A percentile compares a stretch with the other conserved stretches of the same genome.
These are phyloP conservation scores for Onychorhynchus coronatus DNA, from an alignment of 2,113 vertebrate species.

Conservation along the genomic window DNA sequence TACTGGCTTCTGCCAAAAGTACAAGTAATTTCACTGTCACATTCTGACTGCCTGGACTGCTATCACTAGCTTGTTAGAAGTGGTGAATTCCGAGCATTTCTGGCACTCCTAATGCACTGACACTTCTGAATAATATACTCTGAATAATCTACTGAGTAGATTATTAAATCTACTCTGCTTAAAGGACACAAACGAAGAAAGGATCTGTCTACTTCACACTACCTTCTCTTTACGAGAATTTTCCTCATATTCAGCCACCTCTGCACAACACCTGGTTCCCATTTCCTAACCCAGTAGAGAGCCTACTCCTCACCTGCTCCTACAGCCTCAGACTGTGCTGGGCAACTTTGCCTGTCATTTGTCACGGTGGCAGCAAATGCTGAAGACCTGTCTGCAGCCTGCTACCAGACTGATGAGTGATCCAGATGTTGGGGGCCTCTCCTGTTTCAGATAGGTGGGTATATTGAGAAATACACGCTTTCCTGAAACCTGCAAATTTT, in stretches of 20 bases:
- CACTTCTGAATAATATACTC: neutral
- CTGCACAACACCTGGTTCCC: neutral
- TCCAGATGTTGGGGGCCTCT: neutral
- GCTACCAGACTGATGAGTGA: neutral
- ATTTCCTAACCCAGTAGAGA: neutral
- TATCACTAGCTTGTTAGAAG: neutral
- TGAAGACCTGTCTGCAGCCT: neutral
- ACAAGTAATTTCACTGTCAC: neutral
- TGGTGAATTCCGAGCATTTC: neutral
- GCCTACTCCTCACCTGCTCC: neutral
- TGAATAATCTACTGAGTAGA: neutral
- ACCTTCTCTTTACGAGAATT: neutral
- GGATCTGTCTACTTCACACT: neutral
- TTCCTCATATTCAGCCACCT: neutral
- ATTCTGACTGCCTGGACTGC: neutral
- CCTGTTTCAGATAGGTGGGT: neutral
- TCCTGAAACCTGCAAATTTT: neutral
- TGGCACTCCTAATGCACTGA: neutral
- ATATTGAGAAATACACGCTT: rapidly evolving
- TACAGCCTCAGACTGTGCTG: neutral
- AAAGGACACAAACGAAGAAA: neutral
- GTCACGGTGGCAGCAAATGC: neutral
- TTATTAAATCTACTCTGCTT: neutral
- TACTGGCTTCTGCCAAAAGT: neutral
- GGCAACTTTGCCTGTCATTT: neutral